Evolutionary conservation across 35 echinoderm and acorn worm genomes (phyloP), one percentile per base, ranked within the genome.

Genomic region (Chiridota heheva): DNA sequence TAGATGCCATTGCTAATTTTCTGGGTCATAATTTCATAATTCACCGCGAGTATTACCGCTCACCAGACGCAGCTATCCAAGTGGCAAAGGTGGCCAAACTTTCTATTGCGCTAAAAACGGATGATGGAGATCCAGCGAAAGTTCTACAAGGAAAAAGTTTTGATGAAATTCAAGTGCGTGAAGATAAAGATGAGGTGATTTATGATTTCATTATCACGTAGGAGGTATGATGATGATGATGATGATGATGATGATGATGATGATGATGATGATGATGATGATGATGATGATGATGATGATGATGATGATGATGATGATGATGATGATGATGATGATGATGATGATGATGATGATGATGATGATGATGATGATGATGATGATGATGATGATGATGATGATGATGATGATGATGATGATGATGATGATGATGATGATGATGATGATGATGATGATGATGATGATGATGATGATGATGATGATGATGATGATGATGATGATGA

Each of bases 31-130:
- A 90, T 32, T 4, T 90, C 1, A 39, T 58, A 30, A 64, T 84
- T 1, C 87, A 90, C 77, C 42, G 79, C 1, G 41, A 83, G 42
- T 90, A 83, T 40, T 90, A 79, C 44, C 43, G 61, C 16, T 15
- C 79, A 22, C 84, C 84, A 12, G 70, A 88, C 22, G 6, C 47
- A 16, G 40, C 82, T 1, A 10, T 81, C 3, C 90, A 88, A 39
- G 38, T 87, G 1, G 84, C 71, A 6, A 93, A 93, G 44, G 71
- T 93, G 13, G 69, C 77, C 3, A 87, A 79, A 29, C 8, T 93
- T 27, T 48, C 88, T 0, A 17, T 88, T 7, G 32, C 36, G 2
- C 37, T 88, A 42, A 85, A 88, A 48, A 42, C 38, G 22, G 78
- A 40, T n/a, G 27, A 31, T 62, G 78, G 48, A 16, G 41, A 65